These are phyloP conservation scores for Tachina grossa DNA, from an alignment of 2,888 invertebrate species.

Conservation along the genomic window DNA sequence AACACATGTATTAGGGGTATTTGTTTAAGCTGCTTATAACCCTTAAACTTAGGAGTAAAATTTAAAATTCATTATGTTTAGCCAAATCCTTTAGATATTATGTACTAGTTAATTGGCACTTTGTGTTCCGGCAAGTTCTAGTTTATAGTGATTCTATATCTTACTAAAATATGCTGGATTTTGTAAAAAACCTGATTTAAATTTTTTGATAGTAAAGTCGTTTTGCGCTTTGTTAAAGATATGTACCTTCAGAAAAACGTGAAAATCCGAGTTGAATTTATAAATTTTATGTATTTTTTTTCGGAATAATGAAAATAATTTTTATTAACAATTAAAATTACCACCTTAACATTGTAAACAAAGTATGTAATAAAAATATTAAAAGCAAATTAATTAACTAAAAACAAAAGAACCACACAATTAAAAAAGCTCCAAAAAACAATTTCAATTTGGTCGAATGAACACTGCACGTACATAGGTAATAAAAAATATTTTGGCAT, in stretches of 20 bases:
- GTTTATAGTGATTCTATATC: no score
- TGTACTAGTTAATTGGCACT: no score
- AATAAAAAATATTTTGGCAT: slow-evolving; percentile 45
- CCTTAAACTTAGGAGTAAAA: no score
- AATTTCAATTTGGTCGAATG: slow-evolving; percentile 1
- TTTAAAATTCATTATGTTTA: no score
- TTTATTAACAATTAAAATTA: slow-evolving; percentile 55
- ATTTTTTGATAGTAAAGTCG: no score
- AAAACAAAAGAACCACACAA: slow-evolving; percentile 6
- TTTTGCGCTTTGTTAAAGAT: no score
- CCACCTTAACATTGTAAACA: slow-evolving; percentile 55
- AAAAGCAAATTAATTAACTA: slow-evolving; percentile 14
- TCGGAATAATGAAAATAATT: slow-evolving; percentile 14
- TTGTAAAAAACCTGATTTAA: no score
- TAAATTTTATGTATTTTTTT: slow-evolving; percentile 5
- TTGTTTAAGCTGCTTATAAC: no score
- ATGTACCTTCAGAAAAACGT: not conserved
- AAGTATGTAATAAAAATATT: slow-evolving; percentile 40
- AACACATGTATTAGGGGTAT: no score
- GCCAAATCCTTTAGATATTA: no score
- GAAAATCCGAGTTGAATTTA: not conserved
- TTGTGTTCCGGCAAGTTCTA: no score
- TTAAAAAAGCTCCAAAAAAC: slow-evolving; percentile 1
- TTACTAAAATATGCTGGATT: no score
- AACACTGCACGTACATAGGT: slow-evolving; percentile 32